Evolutionary conservation across 1,140 invertebrate genomes (phyloP).

Genomic region (Uloborus diversus): DNA sequence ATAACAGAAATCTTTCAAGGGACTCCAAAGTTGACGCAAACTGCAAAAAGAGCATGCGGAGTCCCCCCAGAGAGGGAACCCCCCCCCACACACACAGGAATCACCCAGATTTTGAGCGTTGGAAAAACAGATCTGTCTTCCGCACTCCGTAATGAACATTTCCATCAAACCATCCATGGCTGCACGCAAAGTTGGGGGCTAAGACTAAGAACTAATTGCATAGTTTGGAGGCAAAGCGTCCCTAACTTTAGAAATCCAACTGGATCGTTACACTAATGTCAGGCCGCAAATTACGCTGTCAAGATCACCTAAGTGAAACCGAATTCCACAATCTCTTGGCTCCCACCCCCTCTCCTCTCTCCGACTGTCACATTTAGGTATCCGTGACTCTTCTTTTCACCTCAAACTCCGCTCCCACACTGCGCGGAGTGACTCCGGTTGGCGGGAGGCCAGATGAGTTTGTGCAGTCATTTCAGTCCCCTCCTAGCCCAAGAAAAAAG

Average conservation of each 20-base stretch:
- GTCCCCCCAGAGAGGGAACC: too few species aligned
- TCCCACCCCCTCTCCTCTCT: neutral
- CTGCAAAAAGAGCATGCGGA: too few species aligned
- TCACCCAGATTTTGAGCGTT: neutral
- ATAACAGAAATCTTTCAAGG: too few species aligned
- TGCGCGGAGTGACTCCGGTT: neutral
- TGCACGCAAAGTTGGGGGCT: neutral
- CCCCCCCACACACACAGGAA: too few species aligned
- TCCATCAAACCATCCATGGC: slow-evolving; percentile 1
- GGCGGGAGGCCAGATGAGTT: slow-evolving; percentile 25
- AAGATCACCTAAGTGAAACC: slow-evolving; percentile 45
- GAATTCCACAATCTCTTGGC: slow-evolving; percentile 44
- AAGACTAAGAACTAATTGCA: slow-evolving; percentile 32
- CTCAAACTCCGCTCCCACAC: slow-evolving; percentile 19
- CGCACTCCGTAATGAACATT: slow-evolving; percentile 19
- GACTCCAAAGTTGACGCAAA: too few species aligned
- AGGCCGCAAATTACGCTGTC: slow-evolving; percentile 44
- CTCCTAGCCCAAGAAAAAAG: too few species aligned
- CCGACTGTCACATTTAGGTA: slow-evolving; percentile 42
- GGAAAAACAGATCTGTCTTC: slow-evolving; percentile 20
- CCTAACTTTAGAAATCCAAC: slow-evolving; percentile 44
- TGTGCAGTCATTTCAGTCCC: too few species aligned
- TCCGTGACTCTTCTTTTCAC: slow-evolving; percentile 38
- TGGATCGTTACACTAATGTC: slow-evolving; percentile 47
- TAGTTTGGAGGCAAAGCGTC: slow-evolving; percentile 30